A percentile compares a stretch with the other conserved stretches of the same genome.
Evolutionary conservation across 2,797 vertebrate species (phyloP).

Genomic region (Lates japonicus): DNA sequence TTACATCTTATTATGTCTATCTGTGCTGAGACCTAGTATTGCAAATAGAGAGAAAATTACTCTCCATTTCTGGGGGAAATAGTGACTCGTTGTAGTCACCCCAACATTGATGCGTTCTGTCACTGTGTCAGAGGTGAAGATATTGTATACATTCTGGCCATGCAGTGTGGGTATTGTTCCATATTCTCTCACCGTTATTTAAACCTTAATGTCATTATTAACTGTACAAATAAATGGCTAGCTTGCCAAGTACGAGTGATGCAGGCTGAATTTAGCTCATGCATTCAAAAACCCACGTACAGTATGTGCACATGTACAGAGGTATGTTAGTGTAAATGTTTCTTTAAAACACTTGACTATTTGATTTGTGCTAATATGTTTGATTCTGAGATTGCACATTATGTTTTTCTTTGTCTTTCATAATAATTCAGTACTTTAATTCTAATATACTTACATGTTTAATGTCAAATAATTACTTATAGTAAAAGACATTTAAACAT

Average conservation of each 20-base stretch:
- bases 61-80: constrained; percentile 70
- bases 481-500: constrained; percentile 5
- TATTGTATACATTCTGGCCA: constrained; percentile 55
- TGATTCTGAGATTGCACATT: constrained; percentile 46
- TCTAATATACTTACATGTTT: not conserved
- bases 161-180: constrained; percentile 52
- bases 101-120: constrained; percentile 63
- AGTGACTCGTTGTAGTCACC: constrained; percentile 58
- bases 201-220: constrained; percentile 38
- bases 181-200: constrained; percentile 60
- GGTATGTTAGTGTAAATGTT: constrained; percentile 23
- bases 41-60: constrained; percentile 83
- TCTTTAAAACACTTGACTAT: constrained; percentile 29
- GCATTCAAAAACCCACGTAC: constrained; percentile 12
- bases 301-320: not conserved
- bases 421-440: constrained; percentile 1
- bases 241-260: constrained; percentile 32
- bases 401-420: not conserved
- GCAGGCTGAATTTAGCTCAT: constrained; percentile 15
- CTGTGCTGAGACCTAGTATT: constrained; percentile 78
- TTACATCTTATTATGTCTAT: constrained; percentile 86
- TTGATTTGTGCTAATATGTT: constrained; percentile 24
- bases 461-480: constrained; percentile 16
- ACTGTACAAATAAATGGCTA: constrained; percentile 42
- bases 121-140: constrained; percentile 67